These are phyloP conservation scores for Conus ventricosus DNA, from an alignment of 1,140 invertebrate species.

Conservation along the genomic window DNA sequence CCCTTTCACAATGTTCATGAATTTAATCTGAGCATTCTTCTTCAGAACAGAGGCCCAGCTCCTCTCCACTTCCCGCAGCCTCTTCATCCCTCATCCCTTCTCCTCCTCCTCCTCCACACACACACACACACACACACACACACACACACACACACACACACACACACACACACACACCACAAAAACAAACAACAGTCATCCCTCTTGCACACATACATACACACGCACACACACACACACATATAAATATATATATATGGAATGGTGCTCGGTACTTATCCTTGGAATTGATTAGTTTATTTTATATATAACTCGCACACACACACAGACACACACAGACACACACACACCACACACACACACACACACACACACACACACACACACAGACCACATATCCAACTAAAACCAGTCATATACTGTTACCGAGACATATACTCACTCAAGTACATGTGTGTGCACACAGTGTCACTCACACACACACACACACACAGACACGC, in stretches of 20 bases:
- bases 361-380: not conserved
- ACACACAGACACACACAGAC: not conserved
- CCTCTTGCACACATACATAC: not conserved
- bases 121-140: too few relatives aligned
- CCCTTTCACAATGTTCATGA: too few relatives aligned
- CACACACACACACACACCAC: not conserved
- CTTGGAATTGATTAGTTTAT: too few relatives aligned
- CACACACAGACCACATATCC: not conserved
- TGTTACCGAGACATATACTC: not conserved
- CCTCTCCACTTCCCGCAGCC: too few relatives aligned
- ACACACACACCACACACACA: constrained; percentile 1
- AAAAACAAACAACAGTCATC: too few relatives aligned
- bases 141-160: not conserved
- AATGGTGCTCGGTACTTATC: too few relatives aligned
- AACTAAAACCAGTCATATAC: not conserved
- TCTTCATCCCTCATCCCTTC: too few relatives aligned
- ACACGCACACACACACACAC: not conserved
- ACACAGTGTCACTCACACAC: not conserved
- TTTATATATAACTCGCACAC: too few relatives aligned
- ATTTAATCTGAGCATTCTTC: too few relatives aligned
- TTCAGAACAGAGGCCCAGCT: too few relatives aligned
- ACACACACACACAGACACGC: not conserved
- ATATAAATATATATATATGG: too few relatives aligned
- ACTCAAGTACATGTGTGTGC: not conserved
- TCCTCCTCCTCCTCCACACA: too few relatives aligned